Evolutionary conservation across 1,140 invertebrate species (phyloP).

Genomic region (Drosophila orena): DNA sequence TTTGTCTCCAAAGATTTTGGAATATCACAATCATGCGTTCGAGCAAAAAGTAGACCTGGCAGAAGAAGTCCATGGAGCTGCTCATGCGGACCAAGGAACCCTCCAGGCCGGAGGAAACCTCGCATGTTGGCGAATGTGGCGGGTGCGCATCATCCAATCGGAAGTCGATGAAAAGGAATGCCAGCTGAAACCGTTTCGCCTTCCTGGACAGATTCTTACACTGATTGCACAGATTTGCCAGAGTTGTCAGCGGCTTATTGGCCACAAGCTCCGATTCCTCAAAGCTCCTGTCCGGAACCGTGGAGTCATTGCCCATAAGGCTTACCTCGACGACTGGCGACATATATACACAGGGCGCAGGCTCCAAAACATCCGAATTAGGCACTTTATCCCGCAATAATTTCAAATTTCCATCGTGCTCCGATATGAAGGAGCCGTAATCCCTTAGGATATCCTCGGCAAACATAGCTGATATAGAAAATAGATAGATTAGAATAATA

Average conservation of each 20-base stretch:
- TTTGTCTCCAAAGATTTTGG: constrained; percentile 69
- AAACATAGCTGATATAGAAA: constrained; percentile 56
- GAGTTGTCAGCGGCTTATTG: constrained; percentile 92
- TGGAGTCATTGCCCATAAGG: constrained; percentile 7
- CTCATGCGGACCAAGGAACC: constrained; percentile 62
- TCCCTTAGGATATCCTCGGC: constrained; percentile 76
- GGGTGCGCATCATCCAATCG: constrained; percentile 20
- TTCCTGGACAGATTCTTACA: constrained; percentile 89
- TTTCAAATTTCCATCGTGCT: constrained; percentile 58
- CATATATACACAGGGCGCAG: constrained; percentile 17
- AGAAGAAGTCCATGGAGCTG: constrained; percentile 70
- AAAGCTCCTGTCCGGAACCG: constrained; percentile 83
- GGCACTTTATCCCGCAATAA: constrained; percentile 41
- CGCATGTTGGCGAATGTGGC: background rate
- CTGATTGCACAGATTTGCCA: constrained; percentile 92
- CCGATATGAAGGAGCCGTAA: constrained; percentile 72
- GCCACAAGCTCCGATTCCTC: constrained; percentile 92
- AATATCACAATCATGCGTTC: constrained; percentile 61
- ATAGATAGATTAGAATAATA: background rate
- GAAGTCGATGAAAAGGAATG: constrained; percentile 33
- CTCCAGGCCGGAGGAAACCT: constrained; percentile 26
- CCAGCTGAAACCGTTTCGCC: constrained; percentile 85
- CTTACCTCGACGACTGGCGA: constrained; percentile 54
- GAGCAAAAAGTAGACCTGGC: constrained; percentile 72
- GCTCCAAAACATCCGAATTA: background rate